Base-by-base conservation (phyloP, 2,888 invertebrate species). In the Melinaea menophilus region DNA sequence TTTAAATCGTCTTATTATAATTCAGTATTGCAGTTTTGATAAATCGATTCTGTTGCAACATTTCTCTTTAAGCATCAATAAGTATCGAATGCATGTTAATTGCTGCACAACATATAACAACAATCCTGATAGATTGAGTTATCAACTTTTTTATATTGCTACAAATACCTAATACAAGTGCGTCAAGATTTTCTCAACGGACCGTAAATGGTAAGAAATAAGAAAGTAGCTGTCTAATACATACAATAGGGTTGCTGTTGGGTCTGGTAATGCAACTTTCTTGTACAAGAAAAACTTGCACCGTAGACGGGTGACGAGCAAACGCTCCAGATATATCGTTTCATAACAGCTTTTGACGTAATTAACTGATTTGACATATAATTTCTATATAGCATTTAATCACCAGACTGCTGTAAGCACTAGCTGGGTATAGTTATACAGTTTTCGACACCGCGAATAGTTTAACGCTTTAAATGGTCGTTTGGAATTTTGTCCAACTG, bases 181-280 rank as follows among this genome's bases (percentile, higher is more conserved):
- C 81, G 65, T 85, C 85, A 83, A 76, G 83, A 84, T 86, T 88
- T 86, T 88, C 88, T 86, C 84, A 82, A 80, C 84, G 78, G 78
- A 78, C 88, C 86, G 81, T 89, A 88, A 85, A 89, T 80, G 89
- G 90, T 77, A 85, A 79, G 88, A 86, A 88, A 86, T 86, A 84
- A 85, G 90, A 90, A 90, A 90, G 90, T 88, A 83, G 82, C 80
- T 77, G 70, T 79, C 79, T 88, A 89, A 89, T 89, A 89, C 88
- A 89, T 89, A 90, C 90, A 90, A 90, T 90, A 89, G 90, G 89
- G 88, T 86, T 82, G 80, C 72, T 72, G 75, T 70, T 86, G 84
- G 81, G 84, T 82, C 82, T 79, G 73, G 82, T 79, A 72, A 74
- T 73, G 79, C 84, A 83, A 85, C 89, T 90, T 90, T 89, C 89